phyloP scores from a whole-genome alignment of 1,140 invertebrate species.

The Sycobia sp. region DNA sequence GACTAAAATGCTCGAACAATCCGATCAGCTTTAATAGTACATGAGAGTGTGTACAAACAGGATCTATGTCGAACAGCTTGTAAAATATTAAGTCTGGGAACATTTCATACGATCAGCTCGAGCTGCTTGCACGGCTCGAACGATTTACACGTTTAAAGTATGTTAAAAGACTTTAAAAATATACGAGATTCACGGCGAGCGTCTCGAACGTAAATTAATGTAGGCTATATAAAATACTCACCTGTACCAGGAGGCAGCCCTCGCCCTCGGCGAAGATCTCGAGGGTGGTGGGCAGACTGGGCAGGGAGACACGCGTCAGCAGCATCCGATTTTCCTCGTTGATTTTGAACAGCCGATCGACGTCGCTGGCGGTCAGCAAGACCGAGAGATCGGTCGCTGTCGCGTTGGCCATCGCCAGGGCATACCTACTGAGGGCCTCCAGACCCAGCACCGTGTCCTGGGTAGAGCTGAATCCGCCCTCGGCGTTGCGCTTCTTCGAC shows the following conservation, averaged over 20 bases:
- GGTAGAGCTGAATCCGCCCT: conserved; percentile 78
- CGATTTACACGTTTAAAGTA: no score
- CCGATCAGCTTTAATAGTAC: no score
- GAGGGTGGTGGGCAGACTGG: conserved; percentile 58
- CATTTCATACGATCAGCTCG: no score
- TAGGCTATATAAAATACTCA: conserved; percentile 43
- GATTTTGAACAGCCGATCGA: conserved; percentile 52
- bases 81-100: neutral
- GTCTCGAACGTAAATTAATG: conserved; percentile 41
- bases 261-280: conserved; percentile 62
- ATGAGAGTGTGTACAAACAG: no score
- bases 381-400: conserved; percentile 55
- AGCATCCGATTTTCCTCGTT: conserved; percentile 59
- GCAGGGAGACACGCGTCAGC: conserved; percentile 53
- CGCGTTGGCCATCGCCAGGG: conserved; percentile 49
- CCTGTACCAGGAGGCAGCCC: conserved; percentile 68
- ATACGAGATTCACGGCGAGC: no score
- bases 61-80: no score
- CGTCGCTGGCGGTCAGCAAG: conserved; percentile 48
- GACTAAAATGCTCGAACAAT: no score
- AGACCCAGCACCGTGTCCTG: conserved; percentile 73
- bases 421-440: conserved; percentile 69
- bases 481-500: conserved; percentile 73
- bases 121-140: no score
- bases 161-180: no score